A percentile compares a stretch with the other conserved stretches of the same genome.
phyloP scores from a whole-genome alignment of 2,888 invertebrate genomes.

The Shargacucullia verbasci region DNA sequence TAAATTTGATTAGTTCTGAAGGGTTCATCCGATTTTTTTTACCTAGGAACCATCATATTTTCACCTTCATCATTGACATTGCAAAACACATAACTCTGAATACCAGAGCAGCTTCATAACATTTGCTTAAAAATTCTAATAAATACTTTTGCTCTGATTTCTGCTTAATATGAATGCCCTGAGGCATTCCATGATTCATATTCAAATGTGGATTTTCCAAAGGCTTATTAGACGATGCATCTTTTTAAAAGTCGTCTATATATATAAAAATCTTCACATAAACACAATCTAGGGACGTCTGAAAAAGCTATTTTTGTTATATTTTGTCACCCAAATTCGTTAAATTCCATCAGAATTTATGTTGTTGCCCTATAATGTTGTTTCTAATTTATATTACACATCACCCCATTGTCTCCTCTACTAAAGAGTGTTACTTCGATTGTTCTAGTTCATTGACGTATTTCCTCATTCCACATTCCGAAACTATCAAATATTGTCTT shows the following conservation, averaged over 20 bases:
- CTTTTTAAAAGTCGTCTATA: too few species aligned
- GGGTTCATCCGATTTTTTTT: too few species aligned
- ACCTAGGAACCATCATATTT: too few species aligned
- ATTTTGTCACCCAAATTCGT: conserved; percentile 1
- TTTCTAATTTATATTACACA: conserved; percentile 13
- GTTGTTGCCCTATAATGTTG: background rate
- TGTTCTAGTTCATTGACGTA: conserved; percentile 42
- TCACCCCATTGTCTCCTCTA: conserved; percentile 6
- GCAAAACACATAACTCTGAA: too few species aligned
- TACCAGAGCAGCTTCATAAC: too few species aligned
- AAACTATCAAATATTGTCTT: conserved; percentile 42
- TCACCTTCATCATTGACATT: too few species aligned
- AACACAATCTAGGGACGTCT: conserved; percentile 6
- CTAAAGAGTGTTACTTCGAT: conserved; percentile 18
- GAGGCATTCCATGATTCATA: conserved; percentile 6
- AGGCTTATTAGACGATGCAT: conserved; percentile 7
- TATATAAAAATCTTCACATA: background rate
- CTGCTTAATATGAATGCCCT: conserved; percentile 3
- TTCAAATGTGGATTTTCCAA: conserved; percentile 1
- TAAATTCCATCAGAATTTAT: conserved; percentile 5
- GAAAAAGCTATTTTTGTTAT: background rate
- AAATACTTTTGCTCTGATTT: background rate
- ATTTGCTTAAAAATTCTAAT: too few species aligned
- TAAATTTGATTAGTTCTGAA: too few species aligned
- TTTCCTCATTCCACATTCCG: conserved; percentile 50